These are phyloP conservation scores for Rhagium mordax DNA, from an alignment of 2,888 invertebrate genomes.

Conservation along the genomic window DNA sequence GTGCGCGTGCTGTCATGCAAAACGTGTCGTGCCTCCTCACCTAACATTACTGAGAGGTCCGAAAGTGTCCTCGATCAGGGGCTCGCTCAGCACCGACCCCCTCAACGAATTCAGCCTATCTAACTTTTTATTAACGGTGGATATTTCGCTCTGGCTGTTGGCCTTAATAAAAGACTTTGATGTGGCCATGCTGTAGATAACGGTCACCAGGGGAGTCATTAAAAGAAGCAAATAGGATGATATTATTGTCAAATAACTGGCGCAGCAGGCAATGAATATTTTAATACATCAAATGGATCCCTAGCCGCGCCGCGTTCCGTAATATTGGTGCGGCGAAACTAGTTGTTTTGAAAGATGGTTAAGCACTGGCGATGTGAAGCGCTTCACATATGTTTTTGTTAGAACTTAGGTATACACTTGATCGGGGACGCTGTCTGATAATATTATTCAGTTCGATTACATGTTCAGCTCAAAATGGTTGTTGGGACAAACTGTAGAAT, in stretches of 20 bases:
- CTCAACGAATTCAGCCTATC: conserved; percentile 79
- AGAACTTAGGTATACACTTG: background rate
- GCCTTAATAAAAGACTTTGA: conserved; percentile 94
- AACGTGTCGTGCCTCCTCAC: conserved; percentile 65
- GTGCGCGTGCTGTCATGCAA: conserved; percentile 23
- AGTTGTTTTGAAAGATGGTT: background rate
- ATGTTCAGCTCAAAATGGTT: too few species aligned
- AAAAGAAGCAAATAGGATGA: background rate
- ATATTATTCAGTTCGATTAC: too few species aligned
- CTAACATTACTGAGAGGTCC: conserved; percentile 94
- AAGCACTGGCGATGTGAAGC: background rate
- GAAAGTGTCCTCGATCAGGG: conserved; percentile 88
- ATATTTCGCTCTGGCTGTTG: conserved; percentile 87
- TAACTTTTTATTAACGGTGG: conserved; percentile 69
- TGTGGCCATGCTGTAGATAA: conserved; percentile 75
- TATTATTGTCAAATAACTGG: background rate
- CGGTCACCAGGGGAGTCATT: background rate
- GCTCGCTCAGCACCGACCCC: conserved; percentile 83
- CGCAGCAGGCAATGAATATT: background rate
- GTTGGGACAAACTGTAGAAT: too few species aligned
- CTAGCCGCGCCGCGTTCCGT: background rate
- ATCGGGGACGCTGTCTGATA: too few species aligned
- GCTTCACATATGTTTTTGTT: background rate
- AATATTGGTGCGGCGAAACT: background rate
- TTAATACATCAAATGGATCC: background rate